A percentile compares a stretch with the other conserved stretches of the same genome.
Conservation (phyloP, 2,888 invertebrate genomes). For the Agrochola lychnidis region DNA sequence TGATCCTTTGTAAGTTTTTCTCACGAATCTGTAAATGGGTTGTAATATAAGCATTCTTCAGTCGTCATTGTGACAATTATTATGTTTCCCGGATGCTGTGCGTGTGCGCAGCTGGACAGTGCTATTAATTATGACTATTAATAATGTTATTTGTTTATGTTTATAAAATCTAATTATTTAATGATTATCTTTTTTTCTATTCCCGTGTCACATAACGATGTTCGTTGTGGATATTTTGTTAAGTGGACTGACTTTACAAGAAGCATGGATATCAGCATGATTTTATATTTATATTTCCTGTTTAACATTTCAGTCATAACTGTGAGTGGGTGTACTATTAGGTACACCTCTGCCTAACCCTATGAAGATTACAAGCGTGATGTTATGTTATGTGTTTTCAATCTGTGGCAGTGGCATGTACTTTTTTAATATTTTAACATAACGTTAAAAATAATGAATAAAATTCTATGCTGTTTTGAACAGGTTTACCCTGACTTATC, state of each 20-base stretch:
- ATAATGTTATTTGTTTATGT: constrained; percentile 22
- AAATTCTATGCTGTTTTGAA: background rate
- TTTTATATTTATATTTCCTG: background rate
- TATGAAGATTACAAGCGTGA: too few species aligned
- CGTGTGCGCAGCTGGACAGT: constrained; percentile 34
- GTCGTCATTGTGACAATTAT: constrained; percentile 41
- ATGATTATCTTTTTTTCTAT: constrained; percentile 19
- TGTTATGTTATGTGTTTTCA: too few species aligned
- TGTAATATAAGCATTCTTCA: constrained; percentile 35
- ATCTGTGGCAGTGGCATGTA: too few species aligned
- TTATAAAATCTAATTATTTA: constrained; percentile 26
- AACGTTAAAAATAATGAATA: background rate
- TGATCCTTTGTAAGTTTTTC: constrained; percentile 39
- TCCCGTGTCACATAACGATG: background rate
- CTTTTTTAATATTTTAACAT: too few species aligned
- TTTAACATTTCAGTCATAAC: too few species aligned
- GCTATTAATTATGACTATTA: constrained; percentile 33
- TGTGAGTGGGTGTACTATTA: too few species aligned
- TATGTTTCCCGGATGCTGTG: constrained; percentile 45
- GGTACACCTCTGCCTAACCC: too few species aligned
- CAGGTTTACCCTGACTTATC: too few species aligned
- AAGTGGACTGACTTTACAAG: background rate
- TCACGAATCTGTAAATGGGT: constrained; percentile 45
- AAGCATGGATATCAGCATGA: background rate
- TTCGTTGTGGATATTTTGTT: background rate